These are phyloP conservation scores for Trichopoda pennipes DNA, from an alignment of 2,888 invertebrate genomes.

Conservation along the genomic window DNA sequence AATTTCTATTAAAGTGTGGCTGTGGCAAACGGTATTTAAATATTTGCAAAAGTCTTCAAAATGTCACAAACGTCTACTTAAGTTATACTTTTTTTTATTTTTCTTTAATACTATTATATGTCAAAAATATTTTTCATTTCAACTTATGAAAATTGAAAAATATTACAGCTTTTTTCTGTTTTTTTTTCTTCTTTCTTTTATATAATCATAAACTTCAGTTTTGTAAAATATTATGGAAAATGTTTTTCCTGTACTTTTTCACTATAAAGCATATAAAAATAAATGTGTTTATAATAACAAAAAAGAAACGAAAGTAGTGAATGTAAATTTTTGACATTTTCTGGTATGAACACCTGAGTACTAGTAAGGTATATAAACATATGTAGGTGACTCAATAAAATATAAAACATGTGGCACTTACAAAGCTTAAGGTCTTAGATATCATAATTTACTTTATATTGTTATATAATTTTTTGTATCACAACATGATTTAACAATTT, in stretches of 20 bases:
- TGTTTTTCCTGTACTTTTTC: slow-evolving; percentile 9
- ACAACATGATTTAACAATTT: too few species aligned
- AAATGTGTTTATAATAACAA: not conserved
- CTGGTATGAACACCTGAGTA: slow-evolving; percentile 53
- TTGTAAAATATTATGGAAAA: slow-evolving; percentile 47
- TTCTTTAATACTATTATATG: slow-evolving; percentile 36
- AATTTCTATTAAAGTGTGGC: slow-evolving; percentile 22
- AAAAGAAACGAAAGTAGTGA: slow-evolving; percentile 2
- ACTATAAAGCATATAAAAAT: not conserved
- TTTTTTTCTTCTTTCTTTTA: not conserved
- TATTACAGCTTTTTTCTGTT: not conserved
- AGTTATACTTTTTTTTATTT: slow-evolving; percentile 23
- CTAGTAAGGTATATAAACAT: not conserved
- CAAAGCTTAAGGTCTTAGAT: not conserved
- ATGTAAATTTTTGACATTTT: slow-evolving; percentile 50
- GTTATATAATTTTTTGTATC: not conserved
- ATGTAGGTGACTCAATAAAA: not conserved
- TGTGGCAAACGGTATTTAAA: slow-evolving; percentile 61
- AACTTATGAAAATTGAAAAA: slow-evolving; percentile 33
- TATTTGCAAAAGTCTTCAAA: slow-evolving; percentile 62
- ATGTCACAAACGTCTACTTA: slow-evolving; percentile 62
- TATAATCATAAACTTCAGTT: slow-evolving; percentile 37
- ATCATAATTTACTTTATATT: not conserved
- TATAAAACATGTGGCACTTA: not conserved
- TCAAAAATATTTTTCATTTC: slow-evolving; percentile 26